phyloP scores from a whole-genome alignment of 1,140 invertebrate species.

The Ostrea denselamellosa region DNA sequence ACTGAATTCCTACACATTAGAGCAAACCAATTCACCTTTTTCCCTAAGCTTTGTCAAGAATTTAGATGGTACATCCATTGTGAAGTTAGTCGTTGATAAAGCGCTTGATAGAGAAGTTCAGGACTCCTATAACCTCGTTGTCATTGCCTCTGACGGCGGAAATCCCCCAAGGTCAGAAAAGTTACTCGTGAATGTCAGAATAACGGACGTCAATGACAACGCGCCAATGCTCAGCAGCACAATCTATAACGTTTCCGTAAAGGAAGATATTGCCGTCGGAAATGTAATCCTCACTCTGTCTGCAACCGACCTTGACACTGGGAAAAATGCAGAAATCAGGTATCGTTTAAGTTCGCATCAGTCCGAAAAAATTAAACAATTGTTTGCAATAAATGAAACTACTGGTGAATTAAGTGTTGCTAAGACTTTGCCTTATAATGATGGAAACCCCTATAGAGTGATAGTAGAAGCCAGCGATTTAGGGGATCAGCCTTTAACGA shows the following conservation, averaged over 20 bases:
- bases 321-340: conserved; percentile 92
- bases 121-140: conserved; percentile 92
- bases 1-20: conserved; percentile 63
- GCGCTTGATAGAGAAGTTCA: conserved; percentile 90
- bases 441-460: conserved; percentile 59
- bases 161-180: conserved; percentile 92
- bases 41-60: conserved; percentile 62
- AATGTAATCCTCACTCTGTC: conserved; percentile 86
- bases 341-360: conserved; percentile 84
- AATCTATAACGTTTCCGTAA: conserved; percentile 86
- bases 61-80: conserved; percentile 62
- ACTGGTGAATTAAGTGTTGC: conserved; percentile 60
- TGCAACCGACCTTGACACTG: conserved; percentile 92
- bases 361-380: conserved; percentile 59
- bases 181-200: conserved; percentile 91
- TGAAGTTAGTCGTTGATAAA: conserved; percentile 58
- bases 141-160: conserved; percentile 94
- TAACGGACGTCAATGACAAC: conserved; percentile 98
- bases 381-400: conserved; percentile 61
- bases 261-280: conserved; percentile 89
- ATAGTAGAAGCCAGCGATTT: conserved; percentile 63
- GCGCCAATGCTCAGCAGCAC: conserved; percentile 87
- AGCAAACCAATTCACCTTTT: conserved; percentile 66
- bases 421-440: conserved; percentile 62
- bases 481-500: conserved; percentile 84